Percentiles rank a stretch among this genome's conserved stretches.
phyloP scores from a whole-genome alignment of 1,140 invertebrate genomes.

The Yoshiicerus persimilis region DNA sequence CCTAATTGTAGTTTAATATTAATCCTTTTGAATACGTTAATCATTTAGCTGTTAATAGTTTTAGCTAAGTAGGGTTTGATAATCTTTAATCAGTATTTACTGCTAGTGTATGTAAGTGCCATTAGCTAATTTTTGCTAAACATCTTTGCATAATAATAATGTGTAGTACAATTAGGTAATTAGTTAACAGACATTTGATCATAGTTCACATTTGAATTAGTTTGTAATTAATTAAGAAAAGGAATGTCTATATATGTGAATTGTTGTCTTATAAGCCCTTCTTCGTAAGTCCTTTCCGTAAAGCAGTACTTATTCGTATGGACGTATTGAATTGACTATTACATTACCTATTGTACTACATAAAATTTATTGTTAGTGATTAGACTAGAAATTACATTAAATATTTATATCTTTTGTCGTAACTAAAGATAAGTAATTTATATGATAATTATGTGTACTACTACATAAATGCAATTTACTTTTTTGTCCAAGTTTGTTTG shows the following conservation, averaged over 20 bases:
- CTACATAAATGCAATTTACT: too few species aligned
- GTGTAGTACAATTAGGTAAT: too few species aligned
- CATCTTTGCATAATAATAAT: not conserved
- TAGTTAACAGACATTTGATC: too few species aligned
- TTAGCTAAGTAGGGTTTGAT: not conserved
- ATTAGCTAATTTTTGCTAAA: not conserved
- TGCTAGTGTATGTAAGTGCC: not conserved
- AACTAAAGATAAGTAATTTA: not conserved
- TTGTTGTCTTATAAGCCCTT: not conserved
- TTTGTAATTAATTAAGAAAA: too few species aligned
- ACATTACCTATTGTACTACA: not conserved
- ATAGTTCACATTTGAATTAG: too few species aligned
- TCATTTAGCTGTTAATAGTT: too few species aligned
- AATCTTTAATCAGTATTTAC: too few species aligned
- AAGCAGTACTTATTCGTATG: too few species aligned
- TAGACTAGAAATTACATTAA: not conserved
- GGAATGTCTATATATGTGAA: too few species aligned
- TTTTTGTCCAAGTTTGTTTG: not conserved
- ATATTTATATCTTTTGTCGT: not conserved
- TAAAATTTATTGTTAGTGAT: not conserved
- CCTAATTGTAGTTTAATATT: not conserved
- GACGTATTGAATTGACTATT: not conserved
- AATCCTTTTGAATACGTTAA: too few species aligned
- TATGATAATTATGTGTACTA: not conserved
- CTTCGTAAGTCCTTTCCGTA: not conserved